phyloP scores from a whole-genome alignment of 2,888 invertebrate genomes.

The Antitype chi region DNA sequence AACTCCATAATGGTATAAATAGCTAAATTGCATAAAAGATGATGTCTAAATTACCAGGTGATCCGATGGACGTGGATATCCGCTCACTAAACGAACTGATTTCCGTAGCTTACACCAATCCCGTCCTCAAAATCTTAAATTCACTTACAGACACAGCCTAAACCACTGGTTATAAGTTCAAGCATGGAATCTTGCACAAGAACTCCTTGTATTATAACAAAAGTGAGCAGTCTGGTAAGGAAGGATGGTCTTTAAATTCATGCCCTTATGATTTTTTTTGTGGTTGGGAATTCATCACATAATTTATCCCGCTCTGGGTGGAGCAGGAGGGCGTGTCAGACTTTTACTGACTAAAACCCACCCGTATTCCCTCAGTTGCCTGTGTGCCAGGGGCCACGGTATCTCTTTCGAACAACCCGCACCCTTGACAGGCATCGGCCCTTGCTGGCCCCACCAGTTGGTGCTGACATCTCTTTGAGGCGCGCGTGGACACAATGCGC shows the following conservation, averaged over 20 bases:
- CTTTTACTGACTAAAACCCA: too few relatives aligned
- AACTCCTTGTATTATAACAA: neutral
- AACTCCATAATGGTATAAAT: neutral
- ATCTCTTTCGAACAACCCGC: too few relatives aligned
- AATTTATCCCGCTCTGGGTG: too few relatives aligned
- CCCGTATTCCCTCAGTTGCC: too few relatives aligned
- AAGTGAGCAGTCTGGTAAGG: neutral
- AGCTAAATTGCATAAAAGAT: neutral
- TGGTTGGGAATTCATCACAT: too few relatives aligned
- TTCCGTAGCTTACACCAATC: conserved; percentile 12
- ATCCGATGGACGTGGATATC: neutral
- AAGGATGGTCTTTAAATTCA: neutral
- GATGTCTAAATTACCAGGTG: neutral
- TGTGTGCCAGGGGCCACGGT: too few relatives aligned
- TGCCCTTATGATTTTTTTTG: neutral
- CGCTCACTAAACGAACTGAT: conserved; percentile 20
- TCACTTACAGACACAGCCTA: neutral
- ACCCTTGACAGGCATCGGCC: too few relatives aligned
- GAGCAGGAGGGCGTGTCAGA: too few relatives aligned
- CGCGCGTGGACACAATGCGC: too few relatives aligned
- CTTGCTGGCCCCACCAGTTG: too few relatives aligned
- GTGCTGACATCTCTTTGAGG: too few relatives aligned
- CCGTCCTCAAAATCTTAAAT: neutral
- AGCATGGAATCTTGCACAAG: neutral
- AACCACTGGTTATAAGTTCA: neutral